Evolutionary conservation across 1,140 invertebrate species (phyloP), one percentile per base, ranked within the genome.

Genomic region (Ceratitis capitata): DNA sequence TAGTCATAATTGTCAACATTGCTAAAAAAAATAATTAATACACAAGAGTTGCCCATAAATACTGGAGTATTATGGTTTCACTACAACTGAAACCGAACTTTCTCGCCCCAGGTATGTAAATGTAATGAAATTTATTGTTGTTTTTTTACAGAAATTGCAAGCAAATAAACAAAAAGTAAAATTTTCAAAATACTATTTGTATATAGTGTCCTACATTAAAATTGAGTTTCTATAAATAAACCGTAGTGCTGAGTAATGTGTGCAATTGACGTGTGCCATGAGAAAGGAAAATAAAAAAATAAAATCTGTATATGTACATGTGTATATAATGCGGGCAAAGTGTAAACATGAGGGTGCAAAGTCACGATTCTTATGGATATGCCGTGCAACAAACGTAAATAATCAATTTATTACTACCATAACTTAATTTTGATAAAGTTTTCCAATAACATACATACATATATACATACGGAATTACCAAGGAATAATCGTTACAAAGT

Each of bases 11-110:
- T 47, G 39, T 47, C 69, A 78, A 45, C 23, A 45, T 45, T 45
- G n/a, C 45, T 78, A 45, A 45, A 26, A n/a, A 78, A 47, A 45
- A 23, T 23, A 39, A 47, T 23, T 19, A 10, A n/a, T 45, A 78
- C 35, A 78, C 35, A n/a, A 78, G 23, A 78, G 45, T 39, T 26
- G 32, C 23, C 35, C 45, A 78, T 78, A 39, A 23, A 78, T 78
- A 42, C 19, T 26, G n/a, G 69, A 78, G 35, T 78, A 78, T 78
- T 78, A 78, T 78, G 69, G 69, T 78, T 78, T 78, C 69, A 78
- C 69, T 78, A 26, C 69, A 78, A 45, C 12, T 78, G 69, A 78
- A 78, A 45, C 69, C 69, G 69, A 78, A 78, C 45, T 78, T 78
- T 45, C 69, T 78, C 23, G 69, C 69, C 69, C 69, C 69, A 78